phyloP scores from a whole-genome alignment of 2,888 invertebrate genomes.

The Siphlonurus alternatus region DNA sequence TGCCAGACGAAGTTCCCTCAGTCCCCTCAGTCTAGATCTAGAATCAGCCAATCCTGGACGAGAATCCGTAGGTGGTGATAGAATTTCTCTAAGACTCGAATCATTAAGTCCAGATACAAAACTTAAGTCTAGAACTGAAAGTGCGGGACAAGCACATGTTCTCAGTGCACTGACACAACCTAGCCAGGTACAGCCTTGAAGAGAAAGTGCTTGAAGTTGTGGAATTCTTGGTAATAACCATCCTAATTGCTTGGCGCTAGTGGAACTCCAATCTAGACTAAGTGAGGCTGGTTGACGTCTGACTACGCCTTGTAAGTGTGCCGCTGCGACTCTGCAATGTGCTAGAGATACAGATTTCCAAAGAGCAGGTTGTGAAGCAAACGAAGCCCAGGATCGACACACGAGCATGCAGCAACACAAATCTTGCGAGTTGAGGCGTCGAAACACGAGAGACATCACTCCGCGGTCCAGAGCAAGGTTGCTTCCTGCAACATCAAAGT shows the following conservation, averaged over 20 bases:
- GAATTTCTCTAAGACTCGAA: conserved; percentile 62
- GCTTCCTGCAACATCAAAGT: background rate
- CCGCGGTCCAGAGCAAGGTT: conserved; percentile 13
- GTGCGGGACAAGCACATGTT: conserved; percentile 63
- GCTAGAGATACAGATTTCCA: conserved; percentile 78
- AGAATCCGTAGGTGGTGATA: conserved; percentile 75
- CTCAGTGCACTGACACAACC: conserved; percentile 57
- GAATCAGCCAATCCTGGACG: conserved; percentile 58
- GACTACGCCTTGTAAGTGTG: conserved; percentile 64
- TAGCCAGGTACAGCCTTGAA: conserved; percentile 53
- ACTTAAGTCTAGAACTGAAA: conserved; percentile 57
- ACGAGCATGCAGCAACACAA: conserved; percentile 49
- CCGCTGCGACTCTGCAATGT: conserved; percentile 51
- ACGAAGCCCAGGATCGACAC: conserved; percentile 78
- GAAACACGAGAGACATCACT: conserved; percentile 27
- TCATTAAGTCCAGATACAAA: conserved; percentile 77
- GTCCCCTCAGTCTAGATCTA: conserved; percentile 56
- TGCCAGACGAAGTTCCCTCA: conserved; percentile 57
- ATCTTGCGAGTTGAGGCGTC: conserved; percentile 24
- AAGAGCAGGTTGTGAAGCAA: conserved; percentile 61
- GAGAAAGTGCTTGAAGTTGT: conserved; percentile 58
- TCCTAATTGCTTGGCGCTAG: conserved; percentile 72
- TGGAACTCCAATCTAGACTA: conserved; percentile 75
- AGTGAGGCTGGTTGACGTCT: conserved; percentile 72
- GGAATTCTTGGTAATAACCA: conserved; percentile 83